Evolutionary conservation across 2,888 invertebrate genomes (phyloP).

Genomic region (Achlya flavicornis): DNA sequence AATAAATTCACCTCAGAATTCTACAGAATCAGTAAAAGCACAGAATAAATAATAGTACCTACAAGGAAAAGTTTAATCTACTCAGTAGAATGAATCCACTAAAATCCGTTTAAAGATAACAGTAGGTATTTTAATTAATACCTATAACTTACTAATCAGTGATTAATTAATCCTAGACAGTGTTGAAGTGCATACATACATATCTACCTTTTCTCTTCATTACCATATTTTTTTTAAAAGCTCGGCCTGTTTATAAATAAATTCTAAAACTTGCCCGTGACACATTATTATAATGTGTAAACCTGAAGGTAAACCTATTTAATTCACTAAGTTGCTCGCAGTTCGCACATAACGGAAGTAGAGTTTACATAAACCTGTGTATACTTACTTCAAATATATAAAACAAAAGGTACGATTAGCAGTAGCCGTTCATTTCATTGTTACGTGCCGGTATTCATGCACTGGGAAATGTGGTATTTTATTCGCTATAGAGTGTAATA

Average conservation of each 20-base stretch:
- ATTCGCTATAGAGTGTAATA: conserved; percentile 22
- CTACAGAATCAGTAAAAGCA: no score
- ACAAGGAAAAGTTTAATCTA: no score
- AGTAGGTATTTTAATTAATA: no score
- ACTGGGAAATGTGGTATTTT: conserved; percentile 28
- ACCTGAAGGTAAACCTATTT: no score
- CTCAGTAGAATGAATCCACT: no score
- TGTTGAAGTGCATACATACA: no score
- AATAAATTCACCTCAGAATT: no score
- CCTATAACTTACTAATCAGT: no score
- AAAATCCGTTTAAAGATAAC: no score
- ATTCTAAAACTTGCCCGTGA: not conserved
- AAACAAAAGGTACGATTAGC: conserved; percentile 28
- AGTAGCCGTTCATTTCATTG: conserved; percentile 35
- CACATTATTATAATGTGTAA: not conserved
- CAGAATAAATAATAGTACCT: no score
- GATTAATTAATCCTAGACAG: no score
- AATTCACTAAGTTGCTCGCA: not conserved
- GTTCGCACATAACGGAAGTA: conserved; percentile 4
- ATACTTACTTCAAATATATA: conserved; percentile 14
- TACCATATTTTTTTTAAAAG: not conserved
- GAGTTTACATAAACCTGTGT: conserved; percentile 1
- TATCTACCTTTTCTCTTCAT: not conserved
- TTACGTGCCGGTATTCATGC: conserved; percentile 30
- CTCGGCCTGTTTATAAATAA: not conserved